Conservation (phyloP, 30 jellyfish, hydroid and myxozoan genomes). For the Mastigias papua region DNA sequence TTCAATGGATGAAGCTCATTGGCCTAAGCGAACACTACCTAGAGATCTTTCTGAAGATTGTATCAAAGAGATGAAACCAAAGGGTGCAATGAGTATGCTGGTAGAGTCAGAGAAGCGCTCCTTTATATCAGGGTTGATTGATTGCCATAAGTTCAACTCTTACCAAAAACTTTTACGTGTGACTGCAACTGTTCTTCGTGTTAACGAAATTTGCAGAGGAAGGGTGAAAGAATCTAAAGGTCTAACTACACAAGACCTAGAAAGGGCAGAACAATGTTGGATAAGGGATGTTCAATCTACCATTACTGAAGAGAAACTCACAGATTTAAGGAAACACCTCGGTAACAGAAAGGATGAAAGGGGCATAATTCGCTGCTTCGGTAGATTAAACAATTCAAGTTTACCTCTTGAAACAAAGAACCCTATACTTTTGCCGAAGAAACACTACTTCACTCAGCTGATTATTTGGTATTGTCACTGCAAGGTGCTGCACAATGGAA, state of each 20-base stretch:
- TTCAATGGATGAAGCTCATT: background rate
- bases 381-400: slow-evolving; percentile 16
- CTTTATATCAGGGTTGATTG: background rate
- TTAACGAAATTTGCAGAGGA: slow-evolving; percentile 15
- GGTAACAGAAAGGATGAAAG: slow-evolving; percentile 1
- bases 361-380: slow-evolving; percentile 41
- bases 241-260: slow-evolving; percentile 2
- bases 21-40: slow-evolving; percentile 1
- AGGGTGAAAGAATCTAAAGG: background rate
- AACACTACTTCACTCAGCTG: background rate
- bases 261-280: slow-evolving; percentile 17
- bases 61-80: slow-evolving; percentile 1
- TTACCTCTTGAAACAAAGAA: background rate
- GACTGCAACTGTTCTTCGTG: slow-evolving; percentile 18
- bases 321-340: slow-evolving; percentile 13
- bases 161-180: slow-evolving; percentile 10
- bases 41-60: slow-evolving; percentile 1
- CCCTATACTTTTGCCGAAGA: slow-evolving; percentile 9
- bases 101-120: background rate
- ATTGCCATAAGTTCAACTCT: slow-evolving; percentile 23
- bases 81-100: background rate
- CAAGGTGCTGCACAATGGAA: slow-evolving; percentile 39
- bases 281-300: background rate
- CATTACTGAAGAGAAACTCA: slow-evolving; percentile 1
- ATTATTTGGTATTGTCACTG: slow-evolving; percentile 11